Evolutionary conservation across 2,888 invertebrate genomes (phyloP).

Genomic region (Drosophila parthenogenetica): DNA sequence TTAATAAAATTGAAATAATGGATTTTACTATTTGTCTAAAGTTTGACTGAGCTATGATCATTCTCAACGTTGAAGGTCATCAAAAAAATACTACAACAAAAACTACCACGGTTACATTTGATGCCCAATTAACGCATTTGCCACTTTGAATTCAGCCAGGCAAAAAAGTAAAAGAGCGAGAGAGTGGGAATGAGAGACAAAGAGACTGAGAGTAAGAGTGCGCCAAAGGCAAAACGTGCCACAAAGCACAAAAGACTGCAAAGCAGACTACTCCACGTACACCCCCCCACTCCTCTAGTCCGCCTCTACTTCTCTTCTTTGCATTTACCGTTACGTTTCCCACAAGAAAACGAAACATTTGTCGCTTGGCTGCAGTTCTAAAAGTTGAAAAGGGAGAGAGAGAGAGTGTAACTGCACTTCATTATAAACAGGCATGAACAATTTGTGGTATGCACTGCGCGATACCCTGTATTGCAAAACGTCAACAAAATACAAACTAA

Average conservation of each 20-base stretch:
- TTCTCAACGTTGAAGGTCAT: neutral
- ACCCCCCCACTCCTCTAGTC: neutral
- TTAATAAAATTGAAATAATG: too few relatives aligned
- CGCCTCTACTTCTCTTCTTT: neutral
- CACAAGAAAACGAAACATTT: constrained; percentile 60
- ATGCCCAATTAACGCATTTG: constrained; percentile 78
- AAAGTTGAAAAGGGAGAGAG: neutral
- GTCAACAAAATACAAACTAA: too few relatives aligned
- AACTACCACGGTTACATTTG: constrained; percentile 57
- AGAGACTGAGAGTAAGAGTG: neutral
- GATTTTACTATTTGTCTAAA: too few relatives aligned
- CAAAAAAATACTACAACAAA: constrained; percentile 13
- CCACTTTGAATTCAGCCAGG: constrained; percentile 67
- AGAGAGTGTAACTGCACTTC: constrained; percentile 62
- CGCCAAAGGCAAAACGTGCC: constrained; percentile 59
- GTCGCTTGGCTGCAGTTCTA: constrained; percentile 64
- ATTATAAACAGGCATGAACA: constrained; percentile 53
- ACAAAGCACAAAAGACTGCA: constrained; percentile 62
- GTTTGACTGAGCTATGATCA: too few relatives aligned
- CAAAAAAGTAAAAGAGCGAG: constrained; percentile 50
- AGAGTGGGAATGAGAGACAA: neutral
- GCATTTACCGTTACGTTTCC: constrained; percentile 17
- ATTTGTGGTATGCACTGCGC: neutral
- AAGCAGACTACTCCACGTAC: constrained; percentile 31
- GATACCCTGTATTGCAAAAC: neutral